Percentiles rank a stretch among this genome's conserved stretches.
phyloP scores from a whole-genome alignment of 2,113 vertebrate genomes.

The Daphoenositta chrysoptera region DNA sequence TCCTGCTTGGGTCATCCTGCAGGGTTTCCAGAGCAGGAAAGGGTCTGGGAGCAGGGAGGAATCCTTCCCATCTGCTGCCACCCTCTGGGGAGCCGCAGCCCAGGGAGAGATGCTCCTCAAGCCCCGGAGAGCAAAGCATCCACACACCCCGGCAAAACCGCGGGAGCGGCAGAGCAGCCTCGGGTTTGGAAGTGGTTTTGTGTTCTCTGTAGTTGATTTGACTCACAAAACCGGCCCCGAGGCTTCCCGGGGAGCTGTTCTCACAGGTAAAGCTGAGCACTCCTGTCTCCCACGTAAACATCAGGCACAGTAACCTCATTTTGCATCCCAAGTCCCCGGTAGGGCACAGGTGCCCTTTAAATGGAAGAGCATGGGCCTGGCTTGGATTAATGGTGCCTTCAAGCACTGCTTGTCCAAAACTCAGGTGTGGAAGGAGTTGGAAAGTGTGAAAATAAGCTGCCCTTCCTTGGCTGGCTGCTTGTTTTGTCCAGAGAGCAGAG shows the following conservation, averaged over 20 bases:
- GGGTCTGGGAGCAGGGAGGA: not conserved
- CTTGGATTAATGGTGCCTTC: not conserved
- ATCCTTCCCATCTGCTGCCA: constrained; percentile 35
- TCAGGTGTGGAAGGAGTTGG: not conserved
- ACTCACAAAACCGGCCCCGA: not conserved
- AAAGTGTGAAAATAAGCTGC: not conserved
- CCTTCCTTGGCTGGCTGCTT: not conserved
- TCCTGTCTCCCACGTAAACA: not conserved
- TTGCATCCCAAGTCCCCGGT: not conserved
- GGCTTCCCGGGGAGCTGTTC: not conserved
- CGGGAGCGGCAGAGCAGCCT: not conserved
- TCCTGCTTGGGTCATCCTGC: not conserved
- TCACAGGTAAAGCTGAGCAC: not conserved
- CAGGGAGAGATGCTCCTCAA: not conserved
- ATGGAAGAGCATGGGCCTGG: not conserved
- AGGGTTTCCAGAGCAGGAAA: not conserved
- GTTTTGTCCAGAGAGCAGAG: not conserved
- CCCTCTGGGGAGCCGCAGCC: not conserved
- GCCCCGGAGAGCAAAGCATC: not conserved
- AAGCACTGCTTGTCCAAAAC: not conserved
- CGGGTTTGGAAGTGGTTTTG: fast-evolving
- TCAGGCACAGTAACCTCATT: fast-evolving
- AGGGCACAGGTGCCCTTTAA: not conserved
- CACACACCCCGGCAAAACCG: fast-evolving
- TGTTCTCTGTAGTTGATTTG: not conserved